Conservation (phyloP, 2,888 invertebrate genomes). For the Adelognathus sp. region DNA sequence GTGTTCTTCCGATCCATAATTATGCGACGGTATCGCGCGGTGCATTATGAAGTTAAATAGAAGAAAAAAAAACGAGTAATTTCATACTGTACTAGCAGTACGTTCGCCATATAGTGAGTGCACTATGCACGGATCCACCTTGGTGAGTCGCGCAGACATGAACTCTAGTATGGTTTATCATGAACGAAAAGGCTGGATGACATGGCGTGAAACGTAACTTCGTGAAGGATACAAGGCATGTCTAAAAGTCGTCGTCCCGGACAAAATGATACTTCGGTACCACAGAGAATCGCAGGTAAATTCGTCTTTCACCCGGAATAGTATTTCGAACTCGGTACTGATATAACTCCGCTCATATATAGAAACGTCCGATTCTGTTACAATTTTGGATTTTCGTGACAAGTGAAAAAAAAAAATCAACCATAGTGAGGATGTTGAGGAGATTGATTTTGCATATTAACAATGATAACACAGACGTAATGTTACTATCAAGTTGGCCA, state of each 20-base stretch:
- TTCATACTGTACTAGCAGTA: constrained; percentile 26
- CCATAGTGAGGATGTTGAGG: too few relatives aligned
- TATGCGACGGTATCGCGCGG: constrained; percentile 59
- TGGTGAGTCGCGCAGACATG: constrained; percentile 3
- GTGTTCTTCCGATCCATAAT: constrained; percentile 61
- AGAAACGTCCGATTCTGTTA: too few relatives aligned
- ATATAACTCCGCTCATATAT: too few relatives aligned
- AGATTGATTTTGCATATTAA: too few relatives aligned
- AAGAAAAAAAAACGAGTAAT: constrained; percentile 40
- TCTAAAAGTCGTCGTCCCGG: constrained; percentile 11
- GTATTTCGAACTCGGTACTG: neutral
- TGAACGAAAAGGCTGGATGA: neutral
- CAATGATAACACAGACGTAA: too few relatives aligned
- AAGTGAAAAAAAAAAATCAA: too few relatives aligned
- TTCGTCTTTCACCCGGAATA: neutral
- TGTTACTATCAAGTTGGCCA: too few relatives aligned
- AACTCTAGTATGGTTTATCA: neutral
- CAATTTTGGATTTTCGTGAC: too few relatives aligned
- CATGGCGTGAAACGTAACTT: constrained; percentile 20
- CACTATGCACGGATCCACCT: constrained; percentile 30
- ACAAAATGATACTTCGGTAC: neutral
- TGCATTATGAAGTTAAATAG: constrained; percentile 59
- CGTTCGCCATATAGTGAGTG: constrained; percentile 21
- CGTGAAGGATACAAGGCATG: constrained; percentile 15
- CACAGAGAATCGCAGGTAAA: neutral